Base-by-base conservation (phyloP, 2,888 invertebrate species). In the Cordilura impudica region DNA sequence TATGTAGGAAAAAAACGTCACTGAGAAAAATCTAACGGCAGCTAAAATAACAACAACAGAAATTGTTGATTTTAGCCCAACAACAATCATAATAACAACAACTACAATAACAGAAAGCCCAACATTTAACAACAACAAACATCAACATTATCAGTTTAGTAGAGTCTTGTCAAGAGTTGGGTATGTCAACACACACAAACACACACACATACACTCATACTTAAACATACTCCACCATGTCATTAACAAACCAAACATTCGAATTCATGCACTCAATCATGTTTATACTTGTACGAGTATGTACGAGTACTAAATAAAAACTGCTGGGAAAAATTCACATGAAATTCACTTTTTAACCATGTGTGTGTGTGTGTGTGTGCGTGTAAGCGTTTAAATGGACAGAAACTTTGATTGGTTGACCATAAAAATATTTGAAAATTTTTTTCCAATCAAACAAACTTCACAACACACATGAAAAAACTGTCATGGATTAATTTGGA, bases 341-440 rank as follows among this genome's bases (percentile, higher is more conserved):
- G 43, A 70, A 75, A 60, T 69, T 39, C 29, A 65, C 51, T 31
- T 51, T 21, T 39, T 35, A 56, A 19, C 23, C 43, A 7, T 60
- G 23, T 47, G n/a, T 39, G 43, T 45, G 65, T 54, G 19, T 23
- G 18, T n/a, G 18, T 66, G 16, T 63, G 14, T 51, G 8, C 35
- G 39, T 70, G 66, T 70, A 70, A 70, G 71, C 53, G 71, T 6
- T 35, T 21, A 58, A 18, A 56, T 51, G 8, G 31, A 58, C 35
- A 53, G 29, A 63, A 74, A 67, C 78, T 75, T 79, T 79, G 71
- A 79, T 79, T 79, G 78, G 70, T 58, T 79, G 79, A 72, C 75
- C 75, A 79, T 79, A 75, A 79, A 79, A 75, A 75, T 72, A 75
- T 72, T 75, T 75, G 63, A 79, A 61, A 45, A 45, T 18, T 61